phyloP scores from a whole-genome alignment of 2,113 vertebrate species.

The Corvus cornix region DNA sequence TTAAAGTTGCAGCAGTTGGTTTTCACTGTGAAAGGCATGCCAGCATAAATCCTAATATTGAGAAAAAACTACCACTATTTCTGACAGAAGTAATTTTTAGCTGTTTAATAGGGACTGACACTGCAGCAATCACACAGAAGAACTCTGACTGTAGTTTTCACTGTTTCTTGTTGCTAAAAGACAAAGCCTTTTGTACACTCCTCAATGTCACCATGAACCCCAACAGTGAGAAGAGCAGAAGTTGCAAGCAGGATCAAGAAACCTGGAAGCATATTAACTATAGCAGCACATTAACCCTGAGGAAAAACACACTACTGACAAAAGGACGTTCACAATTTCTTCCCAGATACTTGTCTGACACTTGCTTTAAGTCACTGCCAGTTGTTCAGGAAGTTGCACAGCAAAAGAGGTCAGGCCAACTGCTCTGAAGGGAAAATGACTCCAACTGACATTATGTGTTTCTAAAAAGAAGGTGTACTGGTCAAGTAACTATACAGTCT shows the following conservation, averaged over 20 bases:
- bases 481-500: background rate
- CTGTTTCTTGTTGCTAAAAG: background rate
- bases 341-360: background rate
- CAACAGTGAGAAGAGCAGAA: background rate
- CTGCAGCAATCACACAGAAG: background rate
- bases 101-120: background rate
- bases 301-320: background rate
- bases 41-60: background rate
- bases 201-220: background rate
- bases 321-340: background rate
- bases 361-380: background rate
- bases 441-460: background rate
- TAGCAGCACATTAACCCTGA: background rate
- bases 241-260: background rate
- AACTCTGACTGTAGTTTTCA: background rate
- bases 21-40: background rate
- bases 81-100: background rate
- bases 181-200: background rate
- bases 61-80: background rate
- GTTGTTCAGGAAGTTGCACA: background rate
- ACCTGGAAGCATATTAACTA: background rate
- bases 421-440: background rate
- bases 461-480: background rate
- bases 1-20: background rate
- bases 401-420: background rate